A percentile compares a stretch with the other conserved stretches of the same genome.
These are phyloP conservation scores for Trogon melanurus DNA, from an alignment of 2,113 vertebrate genomes.

Conservation along the genomic window DNA sequence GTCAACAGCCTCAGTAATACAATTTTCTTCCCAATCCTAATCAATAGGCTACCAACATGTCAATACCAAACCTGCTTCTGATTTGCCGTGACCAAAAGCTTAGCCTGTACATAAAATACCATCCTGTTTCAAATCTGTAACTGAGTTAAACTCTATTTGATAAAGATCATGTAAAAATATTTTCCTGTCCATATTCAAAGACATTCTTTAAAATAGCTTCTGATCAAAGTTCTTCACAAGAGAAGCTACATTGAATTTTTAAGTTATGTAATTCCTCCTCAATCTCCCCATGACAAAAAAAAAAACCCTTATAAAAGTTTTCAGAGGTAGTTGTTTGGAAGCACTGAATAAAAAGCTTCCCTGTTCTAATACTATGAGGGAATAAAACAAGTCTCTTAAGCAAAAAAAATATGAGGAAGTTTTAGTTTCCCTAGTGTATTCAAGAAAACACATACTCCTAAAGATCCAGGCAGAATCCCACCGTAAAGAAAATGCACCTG, in stretches of 20 bases:
- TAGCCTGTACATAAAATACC: background rate
- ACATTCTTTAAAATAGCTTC: background rate
- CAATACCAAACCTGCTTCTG: background rate
- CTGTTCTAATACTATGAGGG: no score
- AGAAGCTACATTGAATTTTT: background rate
- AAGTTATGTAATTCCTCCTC: background rate
- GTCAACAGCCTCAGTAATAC: background rate
- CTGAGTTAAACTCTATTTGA: background rate
- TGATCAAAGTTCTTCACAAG: background rate
- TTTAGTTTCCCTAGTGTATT: background rate
- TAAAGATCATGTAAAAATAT: background rate
- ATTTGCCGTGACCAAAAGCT: background rate
- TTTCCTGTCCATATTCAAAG: background rate
- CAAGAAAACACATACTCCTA: background rate
- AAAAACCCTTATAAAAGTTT: background rate
- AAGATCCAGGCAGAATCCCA: background rate
- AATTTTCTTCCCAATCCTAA: background rate
- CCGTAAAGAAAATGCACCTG: background rate
- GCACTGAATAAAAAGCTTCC: background rate
- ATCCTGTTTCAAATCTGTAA: background rate
- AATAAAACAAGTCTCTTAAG: background rate
- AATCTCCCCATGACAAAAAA: background rate
- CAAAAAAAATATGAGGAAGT: background rate
- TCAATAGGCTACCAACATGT: background rate
- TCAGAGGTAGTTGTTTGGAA: background rate